Conservation (phyloP, 2,797 vertebrate species). For the Gadopsis marmoratus region DNA sequence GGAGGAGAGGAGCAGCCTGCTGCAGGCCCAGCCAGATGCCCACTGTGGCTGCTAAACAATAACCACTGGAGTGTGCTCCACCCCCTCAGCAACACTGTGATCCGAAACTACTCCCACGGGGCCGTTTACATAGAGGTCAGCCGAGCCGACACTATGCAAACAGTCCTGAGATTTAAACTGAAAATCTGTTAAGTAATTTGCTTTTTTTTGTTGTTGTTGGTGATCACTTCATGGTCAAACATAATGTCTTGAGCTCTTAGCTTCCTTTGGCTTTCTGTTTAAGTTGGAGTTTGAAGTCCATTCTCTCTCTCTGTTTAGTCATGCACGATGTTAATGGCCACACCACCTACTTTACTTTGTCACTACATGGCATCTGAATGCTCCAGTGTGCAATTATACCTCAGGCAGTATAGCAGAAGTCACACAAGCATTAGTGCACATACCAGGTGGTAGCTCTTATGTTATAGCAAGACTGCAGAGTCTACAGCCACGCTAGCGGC, state of each 20-base stretch:
- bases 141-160: conserved; percentile 32
- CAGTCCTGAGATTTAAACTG: conserved; percentile 33
- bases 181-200: conserved; percentile 4
- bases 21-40: conserved; percentile 72
- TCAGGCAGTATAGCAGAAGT: neutral
- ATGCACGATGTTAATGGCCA: neutral
- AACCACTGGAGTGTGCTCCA: conserved; percentile 67
- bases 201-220: neutral
- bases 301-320: neutral
- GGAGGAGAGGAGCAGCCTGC: conserved; percentile 50
- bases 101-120: conserved; percentile 43
- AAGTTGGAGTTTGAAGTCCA: neutral
- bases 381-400: neutral
- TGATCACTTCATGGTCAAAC: neutral
- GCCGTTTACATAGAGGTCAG: conserved; percentile 40
- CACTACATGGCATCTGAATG: neutral
- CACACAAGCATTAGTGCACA: neutral
- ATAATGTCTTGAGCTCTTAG: neutral
- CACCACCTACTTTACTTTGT: neutral
- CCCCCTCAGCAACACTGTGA: conserved; percentile 48
- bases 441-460: neutral
- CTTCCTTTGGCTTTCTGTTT: neutral
- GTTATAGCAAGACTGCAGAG: neutral
- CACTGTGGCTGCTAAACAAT: conserved; percentile 71
- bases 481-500: too few relatives aligned